Evolutionary conservation across 2,797 vertebrate genomes (phyloP).

Genomic region (Thamnophis elegans): DNA sequence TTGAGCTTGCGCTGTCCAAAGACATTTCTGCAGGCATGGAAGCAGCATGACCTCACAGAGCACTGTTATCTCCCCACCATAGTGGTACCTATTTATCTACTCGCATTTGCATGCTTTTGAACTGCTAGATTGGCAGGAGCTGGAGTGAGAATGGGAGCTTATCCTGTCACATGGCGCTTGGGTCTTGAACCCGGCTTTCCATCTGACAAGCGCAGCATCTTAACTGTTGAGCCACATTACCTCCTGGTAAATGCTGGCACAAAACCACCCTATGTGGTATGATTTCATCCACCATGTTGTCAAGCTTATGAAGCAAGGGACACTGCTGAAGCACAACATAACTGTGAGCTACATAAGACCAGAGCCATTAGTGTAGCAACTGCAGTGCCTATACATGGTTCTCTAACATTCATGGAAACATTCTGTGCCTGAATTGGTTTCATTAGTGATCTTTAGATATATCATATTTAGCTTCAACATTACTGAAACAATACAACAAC

Average conservation of each 20-base stretch:
- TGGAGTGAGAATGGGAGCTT: not conserved
- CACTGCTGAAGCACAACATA: not conserved
- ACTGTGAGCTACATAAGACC: not conserved
- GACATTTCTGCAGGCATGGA: too few relatives aligned
- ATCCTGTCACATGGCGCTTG: not conserved
- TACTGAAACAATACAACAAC: not conserved
- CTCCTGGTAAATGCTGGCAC: not conserved
- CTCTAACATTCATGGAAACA: not conserved
- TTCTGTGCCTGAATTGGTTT: not conserved
- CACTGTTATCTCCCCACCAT: too few relatives aligned
- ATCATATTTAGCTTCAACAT: not conserved
- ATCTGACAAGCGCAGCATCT: not conserved
- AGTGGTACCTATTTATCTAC: too few relatives aligned
- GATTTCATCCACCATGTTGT: not conserved
- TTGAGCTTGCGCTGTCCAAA: too few relatives aligned
- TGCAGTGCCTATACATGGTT: not conserved
- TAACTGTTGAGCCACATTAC: not conserved
- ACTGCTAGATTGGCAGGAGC: not conserved
- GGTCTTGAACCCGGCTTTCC: not conserved
- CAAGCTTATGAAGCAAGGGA: not conserved
- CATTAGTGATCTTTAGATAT: not conserved
- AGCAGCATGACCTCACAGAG: too few relatives aligned
- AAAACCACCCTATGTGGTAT: not conserved
- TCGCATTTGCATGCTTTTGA: not conserved
- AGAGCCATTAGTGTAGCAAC: not conserved